These are phyloP conservation scores for Danionella cerebrum DNA, from an alignment of 2,113 vertebrate genomes.

Conservation along the genomic window DNA sequence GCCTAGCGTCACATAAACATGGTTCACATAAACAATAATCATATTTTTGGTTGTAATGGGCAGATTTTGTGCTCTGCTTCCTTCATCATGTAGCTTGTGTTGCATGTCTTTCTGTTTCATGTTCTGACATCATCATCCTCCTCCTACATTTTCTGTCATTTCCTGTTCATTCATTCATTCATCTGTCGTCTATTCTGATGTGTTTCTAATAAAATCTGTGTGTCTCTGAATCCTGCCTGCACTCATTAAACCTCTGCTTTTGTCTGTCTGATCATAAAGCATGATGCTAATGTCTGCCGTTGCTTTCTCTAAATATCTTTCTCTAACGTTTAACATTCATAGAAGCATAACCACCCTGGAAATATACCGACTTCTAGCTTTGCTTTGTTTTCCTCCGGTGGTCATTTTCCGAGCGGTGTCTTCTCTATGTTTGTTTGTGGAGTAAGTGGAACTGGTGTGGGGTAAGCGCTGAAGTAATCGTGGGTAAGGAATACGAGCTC, in stretches of 20 bases:
- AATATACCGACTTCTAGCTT: neutral
- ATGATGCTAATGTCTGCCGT: too few relatives aligned
- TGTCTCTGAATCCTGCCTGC: neutral
- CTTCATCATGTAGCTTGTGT: neutral
- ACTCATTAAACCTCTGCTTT: neutral
- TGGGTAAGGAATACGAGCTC: too few relatives aligned
- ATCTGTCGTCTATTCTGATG: slow-evolving; percentile 21
- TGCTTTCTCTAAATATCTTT: too few relatives aligned
- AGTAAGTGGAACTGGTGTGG: too few relatives aligned
- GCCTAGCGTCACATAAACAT: too few relatives aligned
- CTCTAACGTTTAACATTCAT: too few relatives aligned
- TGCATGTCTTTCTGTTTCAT: neutral
- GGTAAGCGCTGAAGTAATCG: too few relatives aligned
- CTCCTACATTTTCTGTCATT: neutral
- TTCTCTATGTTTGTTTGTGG: too few relatives aligned
- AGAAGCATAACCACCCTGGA: too few relatives aligned
- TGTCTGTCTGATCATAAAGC: neutral
- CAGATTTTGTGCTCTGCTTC: too few relatives aligned
- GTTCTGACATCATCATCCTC: slow-evolving; percentile 25
- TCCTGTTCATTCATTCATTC: slow-evolving; percentile 34
- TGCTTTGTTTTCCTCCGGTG: neutral
- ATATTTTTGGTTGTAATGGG: too few relatives aligned
- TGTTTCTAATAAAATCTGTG: slow-evolving; percentile 40
- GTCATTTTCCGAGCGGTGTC: neutral
- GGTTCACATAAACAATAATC: too few relatives aligned